phyloP scores from a whole-genome alignment of 2,888 invertebrate genomes.

The Alloscopus bannaensis region DNA sequence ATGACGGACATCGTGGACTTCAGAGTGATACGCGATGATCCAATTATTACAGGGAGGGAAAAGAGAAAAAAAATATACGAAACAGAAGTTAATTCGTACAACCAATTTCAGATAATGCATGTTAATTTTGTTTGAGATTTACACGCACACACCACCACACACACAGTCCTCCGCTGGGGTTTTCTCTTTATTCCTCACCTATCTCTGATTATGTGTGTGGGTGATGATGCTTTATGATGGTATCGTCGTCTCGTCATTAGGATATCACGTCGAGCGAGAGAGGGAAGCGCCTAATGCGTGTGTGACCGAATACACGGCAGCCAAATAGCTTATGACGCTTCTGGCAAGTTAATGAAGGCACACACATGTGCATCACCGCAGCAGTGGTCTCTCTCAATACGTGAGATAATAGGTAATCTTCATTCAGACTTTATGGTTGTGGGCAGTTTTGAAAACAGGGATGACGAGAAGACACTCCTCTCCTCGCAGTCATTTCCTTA shows the following conservation, averaged over 20 bases:
- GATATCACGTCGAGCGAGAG: no score
- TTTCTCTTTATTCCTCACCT: no score
- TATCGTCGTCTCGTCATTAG: no score
- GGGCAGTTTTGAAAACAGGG: constrained; percentile 31
- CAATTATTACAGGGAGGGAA: constrained; percentile 47
- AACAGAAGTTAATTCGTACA: constrained; percentile 51
- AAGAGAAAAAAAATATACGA: constrained; percentile 6
- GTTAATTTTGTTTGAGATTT: constrained; percentile 36
- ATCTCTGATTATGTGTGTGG: constrained; percentile 43
- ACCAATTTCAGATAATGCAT: constrained; percentile 48
- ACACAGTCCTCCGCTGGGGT: no score
- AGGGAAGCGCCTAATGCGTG: no score
- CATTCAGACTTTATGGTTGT: constrained; percentile 26
- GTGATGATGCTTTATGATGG: constrained; percentile 35
- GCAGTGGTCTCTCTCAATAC: no score
- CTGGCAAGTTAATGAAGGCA: constrained; percentile 8
- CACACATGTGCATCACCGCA: constrained; percentile 11
- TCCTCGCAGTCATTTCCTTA: constrained; percentile 45
- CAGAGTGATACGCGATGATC: constrained; percentile 16
- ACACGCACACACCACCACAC: constrained; percentile 21
- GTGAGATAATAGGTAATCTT: background rate
- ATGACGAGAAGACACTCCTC: constrained; percentile 33
- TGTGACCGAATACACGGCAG: constrained; percentile 20
- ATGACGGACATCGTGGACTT: background rate
- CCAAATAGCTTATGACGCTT: background rate